Conservation (phyloP, 2,888 invertebrate genomes). For the Gastrophysa polygoni region DNA sequence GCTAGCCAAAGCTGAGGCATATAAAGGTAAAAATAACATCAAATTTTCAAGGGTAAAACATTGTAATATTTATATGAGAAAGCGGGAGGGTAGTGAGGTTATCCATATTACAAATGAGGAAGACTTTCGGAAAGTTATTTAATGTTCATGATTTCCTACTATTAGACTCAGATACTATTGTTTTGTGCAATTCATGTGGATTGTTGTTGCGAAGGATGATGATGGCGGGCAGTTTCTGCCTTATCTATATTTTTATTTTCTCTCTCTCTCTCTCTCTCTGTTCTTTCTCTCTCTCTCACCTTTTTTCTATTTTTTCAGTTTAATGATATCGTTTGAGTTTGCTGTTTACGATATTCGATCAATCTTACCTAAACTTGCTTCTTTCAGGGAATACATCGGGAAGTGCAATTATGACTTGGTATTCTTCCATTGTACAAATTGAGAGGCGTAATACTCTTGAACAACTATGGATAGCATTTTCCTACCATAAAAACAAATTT, state of each 20-base stretch:
- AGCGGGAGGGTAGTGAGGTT: slow-evolving; percentile 1
- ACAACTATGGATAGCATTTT: not conserved
- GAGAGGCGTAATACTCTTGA: not conserved
- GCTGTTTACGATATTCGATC: not conserved
- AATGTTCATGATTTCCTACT: not conserved
- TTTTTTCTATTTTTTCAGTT: not conserved
- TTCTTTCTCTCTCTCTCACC: not conserved
- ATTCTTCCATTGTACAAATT: not conserved
- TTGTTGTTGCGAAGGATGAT: not conserved
- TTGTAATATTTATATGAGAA: slow-evolving; percentile 4
- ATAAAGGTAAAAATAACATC: not conserved
- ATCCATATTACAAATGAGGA: not conserved
- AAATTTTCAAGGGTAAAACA: not conserved
- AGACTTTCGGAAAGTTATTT: slow-evolving; percentile 2
- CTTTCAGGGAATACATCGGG: slow-evolving; percentile 3
- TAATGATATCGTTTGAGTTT: not conserved
- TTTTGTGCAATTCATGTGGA: not conserved
- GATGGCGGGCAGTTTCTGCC: not conserved
- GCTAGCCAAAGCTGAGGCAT: not conserved
- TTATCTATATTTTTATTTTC: not conserved
- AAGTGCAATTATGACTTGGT: not conserved
- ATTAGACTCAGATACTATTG: not conserved
- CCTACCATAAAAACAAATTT: not conserved
- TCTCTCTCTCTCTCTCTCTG: not conserved
- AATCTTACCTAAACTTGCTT: slow-evolving; percentile 6